These are phyloP conservation scores for Habroteleia sp. DNA, from an alignment of 2,888 invertebrate species.

Conservation along the genomic window DNA sequence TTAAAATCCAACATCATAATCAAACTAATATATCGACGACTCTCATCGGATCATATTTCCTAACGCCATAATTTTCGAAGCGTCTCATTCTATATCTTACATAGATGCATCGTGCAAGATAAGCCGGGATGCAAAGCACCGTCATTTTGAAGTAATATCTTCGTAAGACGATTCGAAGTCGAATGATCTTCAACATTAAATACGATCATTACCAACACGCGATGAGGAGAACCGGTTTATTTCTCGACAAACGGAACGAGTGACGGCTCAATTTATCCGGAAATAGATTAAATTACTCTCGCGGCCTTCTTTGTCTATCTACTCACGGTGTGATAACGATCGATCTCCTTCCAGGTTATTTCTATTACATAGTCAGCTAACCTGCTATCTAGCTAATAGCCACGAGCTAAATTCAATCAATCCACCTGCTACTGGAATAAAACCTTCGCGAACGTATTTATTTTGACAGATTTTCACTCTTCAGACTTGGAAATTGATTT, in stretches of 20 bases:
- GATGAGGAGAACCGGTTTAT: conserved; percentile 67
- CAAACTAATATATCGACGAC: conserved; percentile 8
- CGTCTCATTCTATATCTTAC: conserved; percentile 1
- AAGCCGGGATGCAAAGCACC: conserved; percentile 46
- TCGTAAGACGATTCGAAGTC: conserved; percentile 23
- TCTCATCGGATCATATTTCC: conserved; percentile 27
- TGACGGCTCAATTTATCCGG: conserved; percentile 61
- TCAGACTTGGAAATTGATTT: background rate
- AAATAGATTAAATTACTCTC: conserved; percentile 59
- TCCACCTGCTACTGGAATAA: conserved; percentile 32
- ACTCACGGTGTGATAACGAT: conserved; percentile 45
- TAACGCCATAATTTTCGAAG: conserved; percentile 26
- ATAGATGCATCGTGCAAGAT: conserved; percentile 40
- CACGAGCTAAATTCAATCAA: conserved; percentile 38
- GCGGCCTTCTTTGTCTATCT: conserved; percentile 57
- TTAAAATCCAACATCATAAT: conserved; percentile 6
- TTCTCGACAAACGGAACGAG: conserved; percentile 37
- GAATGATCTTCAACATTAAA: conserved; percentile 50
- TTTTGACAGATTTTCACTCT: conserved; percentile 2
- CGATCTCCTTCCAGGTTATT: conserved; percentile 50
- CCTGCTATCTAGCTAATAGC: conserved; percentile 44
- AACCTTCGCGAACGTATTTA: conserved; percentile 1
- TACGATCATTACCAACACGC: conserved; percentile 59
- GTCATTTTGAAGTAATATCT: conserved; percentile 49
- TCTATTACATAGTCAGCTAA: conserved; percentile 55